A percentile compares a stretch with the other conserved stretches of the same genome.
Evolutionary conservation across 2,888 invertebrate species (phyloP).

Genomic region (Caenorhabditis japonica): DNA sequence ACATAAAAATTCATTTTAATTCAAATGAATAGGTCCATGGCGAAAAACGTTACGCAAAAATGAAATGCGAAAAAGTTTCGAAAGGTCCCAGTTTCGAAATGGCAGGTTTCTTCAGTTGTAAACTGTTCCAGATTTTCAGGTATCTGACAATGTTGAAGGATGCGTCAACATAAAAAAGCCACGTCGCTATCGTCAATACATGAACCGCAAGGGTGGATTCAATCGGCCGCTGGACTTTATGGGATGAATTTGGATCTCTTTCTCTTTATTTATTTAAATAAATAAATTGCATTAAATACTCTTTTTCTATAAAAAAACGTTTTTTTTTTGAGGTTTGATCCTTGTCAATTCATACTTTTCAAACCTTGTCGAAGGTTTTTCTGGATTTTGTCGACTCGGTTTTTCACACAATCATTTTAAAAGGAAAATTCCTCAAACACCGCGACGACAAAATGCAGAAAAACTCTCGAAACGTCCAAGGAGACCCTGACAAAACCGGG

Average conservation of each 20-base stretch:
- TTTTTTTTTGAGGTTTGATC: conserved; percentile 12
- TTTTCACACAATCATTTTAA: too few relatives aligned
- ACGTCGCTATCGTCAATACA: conserved; percentile 96
- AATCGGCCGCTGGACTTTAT: conserved; percentile 90
- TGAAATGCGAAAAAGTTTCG: too few relatives aligned
- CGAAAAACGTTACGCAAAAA: too few relatives aligned
- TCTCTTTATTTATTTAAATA: conserved; percentile 1
- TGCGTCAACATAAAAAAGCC: conserved; percentile 95
- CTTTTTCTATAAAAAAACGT: not conserved
- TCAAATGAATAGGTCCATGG: too few relatives aligned
- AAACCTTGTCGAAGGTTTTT: not conserved
- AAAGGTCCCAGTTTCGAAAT: too few relatives aligned
- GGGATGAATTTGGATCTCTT: conserved; percentile 56
- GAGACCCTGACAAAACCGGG: too few relatives aligned
- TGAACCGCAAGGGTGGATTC: conserved; percentile 99
- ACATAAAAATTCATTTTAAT: too few relatives aligned
- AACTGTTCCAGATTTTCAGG: conserved; percentile 78
- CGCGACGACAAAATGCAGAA: too few relatives aligned
- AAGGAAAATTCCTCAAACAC: too few relatives aligned
- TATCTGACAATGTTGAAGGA: conserved; percentile 93
- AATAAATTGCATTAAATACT: conserved; percentile 5
- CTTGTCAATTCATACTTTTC: conserved; percentile 28
- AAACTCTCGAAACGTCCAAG: too few relatives aligned
- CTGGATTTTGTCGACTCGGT: not conserved
- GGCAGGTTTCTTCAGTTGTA: too few relatives aligned